Base-by-base conservation (phyloP, 2,888 invertebrate genomes). In the Catocala fraxini region DNA sequence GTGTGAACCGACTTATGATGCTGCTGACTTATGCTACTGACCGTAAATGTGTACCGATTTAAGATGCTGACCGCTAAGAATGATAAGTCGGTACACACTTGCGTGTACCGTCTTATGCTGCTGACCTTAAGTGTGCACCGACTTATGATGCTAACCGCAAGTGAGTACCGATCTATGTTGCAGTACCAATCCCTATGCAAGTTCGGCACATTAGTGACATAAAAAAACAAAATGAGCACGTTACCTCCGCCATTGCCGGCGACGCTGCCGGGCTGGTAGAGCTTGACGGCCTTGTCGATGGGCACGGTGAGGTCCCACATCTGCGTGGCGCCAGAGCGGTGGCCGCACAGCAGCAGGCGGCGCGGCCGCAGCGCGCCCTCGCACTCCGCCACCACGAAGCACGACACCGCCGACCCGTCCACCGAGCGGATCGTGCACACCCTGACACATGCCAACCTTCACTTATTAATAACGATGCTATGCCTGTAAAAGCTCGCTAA, bases 251-350 rank as follows among this genome's bases (percentile, higher is more conserved):
- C 75, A 9, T 53, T 67, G 55, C 63, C 58, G 39, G 79, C 56
- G n/a, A 65, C 75, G 9, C 46, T 39, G 39, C 47, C 54, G 2
- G 81, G 70, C 41, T 62, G 82, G 4, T 65, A 54, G 1, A 84
- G 81, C 54, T 85, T 88, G 5, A 94, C 92, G 12, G 96, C 95
- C 71, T 97, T 95, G 90, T 99, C 98, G 56, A 99, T 94, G 11
- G 98, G 99, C 9, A 98, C 99, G 11, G 99, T 99, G 65, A 99
- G 95, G 94, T 99, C 99, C 99, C 99, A 99, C 97, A 99, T 98
- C 93, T 99, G 99, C 65, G 99, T 97, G 47, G 97, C 97, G 52
- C 99, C 99, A 74, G 97, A 98, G 45, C 97, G 96, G 86, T 99
- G 99, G 0, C 99, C 99, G 34, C 98, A 98, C 73, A 99, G 96